Evolutionary conservation across 1,140 invertebrate species (phyloP).

Genomic region (Drosophila tani): DNA sequence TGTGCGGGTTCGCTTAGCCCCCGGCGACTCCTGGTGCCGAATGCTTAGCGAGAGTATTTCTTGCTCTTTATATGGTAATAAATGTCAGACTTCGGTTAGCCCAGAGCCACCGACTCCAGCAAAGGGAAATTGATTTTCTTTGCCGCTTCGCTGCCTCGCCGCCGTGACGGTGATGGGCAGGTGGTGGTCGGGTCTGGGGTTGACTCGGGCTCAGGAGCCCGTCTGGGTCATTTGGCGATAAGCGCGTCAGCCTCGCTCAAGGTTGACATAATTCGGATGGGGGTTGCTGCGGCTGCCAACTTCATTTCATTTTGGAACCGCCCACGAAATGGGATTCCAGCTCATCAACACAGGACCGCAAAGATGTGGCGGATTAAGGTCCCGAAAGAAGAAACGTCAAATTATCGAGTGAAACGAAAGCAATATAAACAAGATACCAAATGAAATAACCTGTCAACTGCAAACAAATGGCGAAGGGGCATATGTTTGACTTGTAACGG

Average conservation of each 20-base stretch:
- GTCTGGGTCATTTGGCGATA: slow-evolving; percentile 61
- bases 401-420: slow-evolving; percentile 46
- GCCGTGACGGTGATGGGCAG: slow-evolving; percentile 12
- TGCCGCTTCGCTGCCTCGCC: slow-evolving; percentile 53
- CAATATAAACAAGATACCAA: slow-evolving; percentile 43
- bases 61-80: slow-evolving; percentile 78
- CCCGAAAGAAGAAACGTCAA: slow-evolving; percentile 26
- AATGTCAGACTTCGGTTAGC: slow-evolving; percentile 72
- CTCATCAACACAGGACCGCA: slow-evolving; percentile 58
- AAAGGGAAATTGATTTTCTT: slow-evolving; percentile 78
- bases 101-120: slow-evolving; percentile 2
- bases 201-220: neutral
- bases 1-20: slow-evolving; percentile 32
- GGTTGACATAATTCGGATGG: slow-evolving; percentile 47
- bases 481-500: slow-evolving; percentile 10
- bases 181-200: slow-evolving; percentile 21
- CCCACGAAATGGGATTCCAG: slow-evolving; percentile 48
- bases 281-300: slow-evolving; percentile 11
- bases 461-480: slow-evolving; percentile 14
- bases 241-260: slow-evolving; percentile 50
- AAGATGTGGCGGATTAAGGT: slow-evolving; percentile 50
- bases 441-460: slow-evolving; percentile 62
- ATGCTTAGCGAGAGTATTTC: slow-evolving; percentile 55
- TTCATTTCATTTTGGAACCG: slow-evolving; percentile 24
- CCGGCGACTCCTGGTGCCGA: slow-evolving; percentile 19